Conservation (phyloP, 2,113 vertebrate species). For the Ariopsis seemanni region DNA sequence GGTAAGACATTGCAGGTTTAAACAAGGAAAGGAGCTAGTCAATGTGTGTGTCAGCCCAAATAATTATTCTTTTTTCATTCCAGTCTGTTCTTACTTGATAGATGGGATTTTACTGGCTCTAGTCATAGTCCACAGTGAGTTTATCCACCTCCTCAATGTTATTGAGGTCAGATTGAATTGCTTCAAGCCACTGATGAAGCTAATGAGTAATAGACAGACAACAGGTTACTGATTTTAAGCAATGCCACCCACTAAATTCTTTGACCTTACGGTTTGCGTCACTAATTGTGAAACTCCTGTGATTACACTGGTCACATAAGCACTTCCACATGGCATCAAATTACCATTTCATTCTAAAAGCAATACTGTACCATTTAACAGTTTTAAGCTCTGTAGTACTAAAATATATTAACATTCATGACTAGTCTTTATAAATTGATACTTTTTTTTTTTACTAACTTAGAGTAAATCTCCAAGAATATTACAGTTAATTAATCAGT, state of each 20-base stretch:
- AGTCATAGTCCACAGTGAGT: not conserved
- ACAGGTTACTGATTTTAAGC: not conserved
- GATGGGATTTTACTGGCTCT: not conserved
- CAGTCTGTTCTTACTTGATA: not conserved
- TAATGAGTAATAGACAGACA: not conserved
- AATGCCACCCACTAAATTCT: not conserved
- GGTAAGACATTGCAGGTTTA: conserved; percentile 17
- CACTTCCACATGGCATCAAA: not conserved
- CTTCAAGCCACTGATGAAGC: not conserved
- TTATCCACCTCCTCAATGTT: not conserved
- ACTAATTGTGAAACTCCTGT: conserved; percentile 31
- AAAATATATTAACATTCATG: not conserved
- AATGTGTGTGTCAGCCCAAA: conserved; percentile 1
- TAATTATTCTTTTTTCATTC: conserved; percentile 6
- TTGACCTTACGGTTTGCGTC: not conserved
- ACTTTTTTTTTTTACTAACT: not conserved
- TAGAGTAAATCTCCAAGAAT: not conserved
- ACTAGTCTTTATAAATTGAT: not conserved
- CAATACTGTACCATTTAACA: not conserved
- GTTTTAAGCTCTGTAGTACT: not conserved
- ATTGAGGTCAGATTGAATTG: conserved; percentile 7
- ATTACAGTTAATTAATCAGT: conserved; percentile 13
- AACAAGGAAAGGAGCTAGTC: not conserved
- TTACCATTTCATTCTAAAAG: not conserved
- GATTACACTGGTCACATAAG: not conserved